These are phyloP conservation scores for Deroplatys truncata DNA, from an alignment of 2,888 invertebrate species.

Conservation along the genomic window DNA sequence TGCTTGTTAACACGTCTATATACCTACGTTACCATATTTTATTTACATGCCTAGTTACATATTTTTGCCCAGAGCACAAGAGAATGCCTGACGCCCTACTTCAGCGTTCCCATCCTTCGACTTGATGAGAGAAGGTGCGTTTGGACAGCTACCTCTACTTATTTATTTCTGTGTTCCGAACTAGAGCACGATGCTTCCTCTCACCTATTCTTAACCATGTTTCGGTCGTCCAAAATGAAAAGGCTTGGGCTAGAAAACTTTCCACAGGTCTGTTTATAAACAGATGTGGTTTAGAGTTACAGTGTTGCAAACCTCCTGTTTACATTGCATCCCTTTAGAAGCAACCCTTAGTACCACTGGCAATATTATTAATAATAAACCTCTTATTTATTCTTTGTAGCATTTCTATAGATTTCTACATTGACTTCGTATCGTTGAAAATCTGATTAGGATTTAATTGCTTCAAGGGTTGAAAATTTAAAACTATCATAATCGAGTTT, in stretches of 20 bases:
- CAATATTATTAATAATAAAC: no score
- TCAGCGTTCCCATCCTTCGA: background rate
- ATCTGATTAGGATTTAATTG: no score
- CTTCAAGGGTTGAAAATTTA: no score
- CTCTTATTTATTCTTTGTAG: no score
- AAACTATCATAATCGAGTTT: no score
- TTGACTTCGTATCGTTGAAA: no score
- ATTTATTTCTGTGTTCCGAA: background rate
- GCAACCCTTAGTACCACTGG: no score
- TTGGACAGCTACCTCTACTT: background rate
- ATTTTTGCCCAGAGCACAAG: background rate
- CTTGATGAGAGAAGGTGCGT: background rate
- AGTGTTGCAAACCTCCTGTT: background rate
- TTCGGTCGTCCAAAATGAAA: background rate
- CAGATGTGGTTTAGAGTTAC: background rate
- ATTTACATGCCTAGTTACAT: background rate
- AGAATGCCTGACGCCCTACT: background rate
- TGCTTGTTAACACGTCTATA: no score
- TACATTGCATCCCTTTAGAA: background rate
- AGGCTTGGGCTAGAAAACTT: background rate
- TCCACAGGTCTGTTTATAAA: background rate
- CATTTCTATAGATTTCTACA: no score
- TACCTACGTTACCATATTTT: background rate
- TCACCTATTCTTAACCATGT: background rate
- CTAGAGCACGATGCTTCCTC: background rate